These are phyloP conservation scores for Philaenus spumarius DNA, from an alignment of 1,140 invertebrate genomes.

Conservation along the genomic window DNA sequence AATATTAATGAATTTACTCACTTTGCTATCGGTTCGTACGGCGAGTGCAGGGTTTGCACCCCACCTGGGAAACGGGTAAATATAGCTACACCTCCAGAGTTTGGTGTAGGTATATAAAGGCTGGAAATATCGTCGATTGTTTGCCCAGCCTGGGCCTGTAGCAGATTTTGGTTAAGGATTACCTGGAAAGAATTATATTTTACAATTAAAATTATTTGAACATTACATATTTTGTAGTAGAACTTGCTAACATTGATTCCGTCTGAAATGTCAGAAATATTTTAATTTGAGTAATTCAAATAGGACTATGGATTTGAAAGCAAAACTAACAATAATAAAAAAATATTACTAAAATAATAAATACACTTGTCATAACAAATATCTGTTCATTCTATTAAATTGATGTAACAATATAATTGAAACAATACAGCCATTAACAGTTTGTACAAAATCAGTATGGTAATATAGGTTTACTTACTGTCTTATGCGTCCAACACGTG, in stretches of 20 bases:
- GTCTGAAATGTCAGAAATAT: neutral
- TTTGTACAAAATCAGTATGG: too few species aligned
- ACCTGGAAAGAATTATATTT: slow-evolving; percentile 4
- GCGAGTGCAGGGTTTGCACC: too few species aligned
- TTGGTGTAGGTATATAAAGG: neutral
- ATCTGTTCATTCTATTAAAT: too few species aligned
- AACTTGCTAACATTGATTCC: neutral
- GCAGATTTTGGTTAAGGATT: neutral
- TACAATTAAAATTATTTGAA: neutral
- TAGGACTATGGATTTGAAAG: neutral
- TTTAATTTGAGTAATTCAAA: neutral
- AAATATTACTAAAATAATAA: too few species aligned
- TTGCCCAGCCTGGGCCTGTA: neutral
- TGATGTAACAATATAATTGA: too few species aligned
- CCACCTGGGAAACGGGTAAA: slow-evolving; percentile 7
- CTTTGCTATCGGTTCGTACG: too few species aligned
- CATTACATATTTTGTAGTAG: neutral
- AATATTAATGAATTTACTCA: too few species aligned
- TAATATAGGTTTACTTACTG: too few species aligned
- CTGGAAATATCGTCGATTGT: neutral
- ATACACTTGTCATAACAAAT: too few species aligned
- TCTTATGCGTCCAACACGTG: too few species aligned
- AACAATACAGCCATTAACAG: too few species aligned
- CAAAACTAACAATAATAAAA: too few species aligned
- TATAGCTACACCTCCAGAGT: slow-evolving; percentile 13